These are phyloP conservation scores for Rhyacophila brunnea DNA, from an alignment of 1,140 invertebrate species.

Conservation along the genomic window DNA sequence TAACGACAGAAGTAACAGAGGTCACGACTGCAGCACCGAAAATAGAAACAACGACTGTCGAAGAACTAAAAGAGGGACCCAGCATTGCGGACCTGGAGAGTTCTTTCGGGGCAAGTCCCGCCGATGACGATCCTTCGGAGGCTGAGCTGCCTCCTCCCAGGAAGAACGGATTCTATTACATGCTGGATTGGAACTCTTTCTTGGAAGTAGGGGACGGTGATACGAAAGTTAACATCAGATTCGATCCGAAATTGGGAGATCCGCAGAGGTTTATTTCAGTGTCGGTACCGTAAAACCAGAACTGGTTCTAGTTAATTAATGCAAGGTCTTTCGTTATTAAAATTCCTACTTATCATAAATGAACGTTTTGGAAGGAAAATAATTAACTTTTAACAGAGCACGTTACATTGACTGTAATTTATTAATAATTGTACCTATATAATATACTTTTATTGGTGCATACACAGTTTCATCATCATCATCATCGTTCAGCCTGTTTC, in stretches of 20 bases:
- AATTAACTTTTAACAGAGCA: no score
- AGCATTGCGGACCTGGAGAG: slow-evolving; percentile 68
- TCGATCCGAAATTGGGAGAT: slow-evolving; percentile 77
- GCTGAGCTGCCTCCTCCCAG: slow-evolving; percentile 60
- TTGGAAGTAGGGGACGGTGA: slow-evolving; percentile 78
- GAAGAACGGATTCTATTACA: slow-evolving; percentile 77
- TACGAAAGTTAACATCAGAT: slow-evolving; percentile 72
- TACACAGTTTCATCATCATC: no score
- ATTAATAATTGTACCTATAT: no score
- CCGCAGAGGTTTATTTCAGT: slow-evolving; percentile 71
- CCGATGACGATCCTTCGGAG: slow-evolving; percentile 54
- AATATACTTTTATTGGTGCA: no score
- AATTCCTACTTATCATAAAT: no score
- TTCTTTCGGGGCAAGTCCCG: slow-evolving; percentile 68
- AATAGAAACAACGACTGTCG: slow-evolving; percentile 12
- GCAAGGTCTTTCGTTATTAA: no score
- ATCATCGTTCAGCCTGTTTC: no score
- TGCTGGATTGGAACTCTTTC: slow-evolving; percentile 83
- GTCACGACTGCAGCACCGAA: slow-evolving; percentile 36
- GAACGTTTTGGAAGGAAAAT: no score
- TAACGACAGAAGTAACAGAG: slow-evolving; percentile 23
- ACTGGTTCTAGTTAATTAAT: no score
- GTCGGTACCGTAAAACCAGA: slow-evolving; percentile 64
- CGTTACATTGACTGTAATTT: no score
- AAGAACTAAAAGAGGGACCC: slow-evolving; percentile 39